Conservation (phyloP, 2,888 invertebrate genomes). For the Pedicia rivosa region DNA sequence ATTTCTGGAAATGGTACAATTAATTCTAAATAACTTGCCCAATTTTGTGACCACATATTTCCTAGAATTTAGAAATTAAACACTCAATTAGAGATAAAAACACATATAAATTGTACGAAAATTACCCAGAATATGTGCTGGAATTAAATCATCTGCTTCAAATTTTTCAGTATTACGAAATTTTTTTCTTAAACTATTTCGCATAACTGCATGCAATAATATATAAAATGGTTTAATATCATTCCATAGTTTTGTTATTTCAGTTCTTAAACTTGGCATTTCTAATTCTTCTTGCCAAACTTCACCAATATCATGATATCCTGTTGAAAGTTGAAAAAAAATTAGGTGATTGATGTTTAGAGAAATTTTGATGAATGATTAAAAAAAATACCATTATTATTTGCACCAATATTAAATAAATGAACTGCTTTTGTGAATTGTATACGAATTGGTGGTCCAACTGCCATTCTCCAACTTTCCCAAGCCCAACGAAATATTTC, state of each 20-base stretch:
- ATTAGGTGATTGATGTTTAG: too few relatives aligned
- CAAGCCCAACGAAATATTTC: slow-evolving; percentile 43
- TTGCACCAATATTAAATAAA: slow-evolving; percentile 46
- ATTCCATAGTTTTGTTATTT: slow-evolving; percentile 37
- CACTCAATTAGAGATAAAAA: slow-evolving; percentile 43
- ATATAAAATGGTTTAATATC: slow-evolving; percentile 46
- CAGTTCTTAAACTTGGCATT: slow-evolving; percentile 35
- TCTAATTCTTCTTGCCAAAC: slow-evolving; percentile 50
- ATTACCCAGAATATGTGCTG: slow-evolving; percentile 49
- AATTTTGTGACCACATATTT: slow-evolving; percentile 55
- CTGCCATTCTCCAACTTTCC: slow-evolving; percentile 47
- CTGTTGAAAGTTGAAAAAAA: slow-evolving; percentile 31
- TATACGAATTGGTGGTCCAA: slow-evolving; percentile 38
- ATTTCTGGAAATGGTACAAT: slow-evolving; percentile 34
- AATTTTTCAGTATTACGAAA: slow-evolving; percentile 37
- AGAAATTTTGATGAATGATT: not conserved
- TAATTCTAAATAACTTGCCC: slow-evolving; percentile 41
- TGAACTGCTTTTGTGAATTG: slow-evolving; percentile 37
- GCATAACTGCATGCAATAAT: slow-evolving; percentile 54
- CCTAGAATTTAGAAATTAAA: slow-evolving; percentile 27
- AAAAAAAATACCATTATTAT: slow-evolving; percentile 47
- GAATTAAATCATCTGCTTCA: slow-evolving; percentile 44
- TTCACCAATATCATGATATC: slow-evolving; percentile 44
- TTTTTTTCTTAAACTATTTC: slow-evolving; percentile 36
- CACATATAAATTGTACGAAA: too few relatives aligned